Evolutionary conservation across 2,888 invertebrate species (phyloP).

Genomic region (Scaptomyza tumidula): DNA sequence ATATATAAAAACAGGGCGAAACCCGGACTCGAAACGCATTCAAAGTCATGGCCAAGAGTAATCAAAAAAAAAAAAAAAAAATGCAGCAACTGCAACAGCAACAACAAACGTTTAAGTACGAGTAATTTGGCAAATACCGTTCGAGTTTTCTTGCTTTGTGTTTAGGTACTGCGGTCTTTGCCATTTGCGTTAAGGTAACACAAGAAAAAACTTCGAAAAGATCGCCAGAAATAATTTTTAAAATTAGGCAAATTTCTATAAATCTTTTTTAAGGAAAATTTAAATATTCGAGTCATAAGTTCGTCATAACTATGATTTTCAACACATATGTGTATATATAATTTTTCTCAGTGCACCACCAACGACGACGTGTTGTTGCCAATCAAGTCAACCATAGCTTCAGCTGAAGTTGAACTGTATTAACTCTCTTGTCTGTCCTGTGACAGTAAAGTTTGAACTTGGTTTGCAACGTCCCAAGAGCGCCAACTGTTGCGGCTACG

Average conservation of each 20-base stretch:
- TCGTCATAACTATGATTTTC: neutral
- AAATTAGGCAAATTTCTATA: neutral
- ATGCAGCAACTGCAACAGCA: conserved; percentile 14
- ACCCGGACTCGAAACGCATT: conserved; percentile 57
- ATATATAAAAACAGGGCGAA: conserved; percentile 21
- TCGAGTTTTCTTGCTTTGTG: conserved; percentile 41
- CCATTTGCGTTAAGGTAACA: conserved; percentile 65
- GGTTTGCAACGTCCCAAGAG: conserved; percentile 51
- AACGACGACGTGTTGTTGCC: conserved; percentile 67
- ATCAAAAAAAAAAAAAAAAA: conserved; percentile 11
- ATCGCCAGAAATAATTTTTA: neutral
- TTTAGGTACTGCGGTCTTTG: conserved; percentile 40
- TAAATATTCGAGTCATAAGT: too few species aligned
- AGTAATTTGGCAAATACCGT: conserved; percentile 76
- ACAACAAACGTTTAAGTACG: conserved; percentile 61
- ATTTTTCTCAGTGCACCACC: conserved; percentile 48
- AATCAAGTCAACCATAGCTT: conserved; percentile 68
- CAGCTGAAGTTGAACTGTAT: conserved; percentile 74
- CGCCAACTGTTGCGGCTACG: conserved; percentile 66
- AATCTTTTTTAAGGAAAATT: neutral
- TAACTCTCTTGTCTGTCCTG: conserved; percentile 73
- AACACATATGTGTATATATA: neutral
- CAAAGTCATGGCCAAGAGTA: conserved; percentile 63
- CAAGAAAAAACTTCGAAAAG: neutral
- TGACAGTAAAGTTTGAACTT: conserved; percentile 33